Conservation (phyloP, 2,797 vertebrate species). For the Pelochelys cantorii region DNA sequence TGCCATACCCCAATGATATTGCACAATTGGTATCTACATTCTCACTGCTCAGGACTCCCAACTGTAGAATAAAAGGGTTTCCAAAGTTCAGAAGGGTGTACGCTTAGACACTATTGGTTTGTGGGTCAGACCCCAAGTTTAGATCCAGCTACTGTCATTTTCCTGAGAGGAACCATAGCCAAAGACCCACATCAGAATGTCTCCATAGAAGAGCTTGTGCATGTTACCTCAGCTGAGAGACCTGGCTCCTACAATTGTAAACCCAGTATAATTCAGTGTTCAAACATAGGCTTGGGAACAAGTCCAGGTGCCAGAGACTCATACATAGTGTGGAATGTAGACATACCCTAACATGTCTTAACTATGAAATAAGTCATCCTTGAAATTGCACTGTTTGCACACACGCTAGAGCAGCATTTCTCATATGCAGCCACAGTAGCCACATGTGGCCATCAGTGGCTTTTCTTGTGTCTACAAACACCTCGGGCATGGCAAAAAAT, state of each 20-base stretch:
- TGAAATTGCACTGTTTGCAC: constrained; percentile 21
- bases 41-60: background rate
- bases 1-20: background rate
- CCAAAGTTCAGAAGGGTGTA: background rate
- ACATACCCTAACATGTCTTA: background rate
- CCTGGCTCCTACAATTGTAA: too few species aligned
- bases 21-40: background rate
- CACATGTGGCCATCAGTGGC: background rate
- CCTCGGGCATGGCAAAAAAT: too few species aligned
- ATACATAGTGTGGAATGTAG: background rate
- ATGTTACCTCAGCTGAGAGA: too few species aligned
- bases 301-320: background rate
- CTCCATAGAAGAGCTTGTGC: too few species aligned
- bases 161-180: too few species aligned
- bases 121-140: too few species aligned
- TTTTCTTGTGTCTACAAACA: background rate
- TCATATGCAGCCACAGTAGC: too few species aligned
- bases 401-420: background rate
- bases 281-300: background rate
- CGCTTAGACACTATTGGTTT: too few species aligned
- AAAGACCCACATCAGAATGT: too few species aligned
- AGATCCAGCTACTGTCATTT: too few species aligned
- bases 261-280: too few species aligned
- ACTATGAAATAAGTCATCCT: background rate
- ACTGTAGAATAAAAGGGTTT: background rate